Evolutionary conservation across 2,797 vertebrate species (phyloP).

Genomic region (Artibeus lituratus): DNA sequence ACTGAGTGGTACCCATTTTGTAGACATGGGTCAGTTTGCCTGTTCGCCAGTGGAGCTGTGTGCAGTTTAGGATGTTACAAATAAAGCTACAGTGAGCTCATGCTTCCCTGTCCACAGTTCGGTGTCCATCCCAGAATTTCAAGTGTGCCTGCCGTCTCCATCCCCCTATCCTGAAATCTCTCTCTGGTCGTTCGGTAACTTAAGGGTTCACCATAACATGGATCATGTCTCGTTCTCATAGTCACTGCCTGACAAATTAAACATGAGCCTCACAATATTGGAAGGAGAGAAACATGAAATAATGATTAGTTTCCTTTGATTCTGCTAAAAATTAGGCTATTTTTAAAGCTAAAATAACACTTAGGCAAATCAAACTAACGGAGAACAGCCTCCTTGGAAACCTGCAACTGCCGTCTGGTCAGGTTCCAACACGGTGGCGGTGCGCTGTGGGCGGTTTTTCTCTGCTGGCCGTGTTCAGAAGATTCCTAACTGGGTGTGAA

Average conservation of each 20-base stretch:
- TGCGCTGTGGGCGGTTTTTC: too few relatives aligned
- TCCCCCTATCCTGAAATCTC: background rate
- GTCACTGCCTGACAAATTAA: background rate
- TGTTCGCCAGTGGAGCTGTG: too few relatives aligned
- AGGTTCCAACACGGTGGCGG: too few relatives aligned
- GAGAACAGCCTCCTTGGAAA: background rate
- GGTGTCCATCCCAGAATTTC: background rate
- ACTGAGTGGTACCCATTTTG: rapidly evolving
- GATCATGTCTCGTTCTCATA: background rate
- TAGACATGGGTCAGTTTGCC: background rate
- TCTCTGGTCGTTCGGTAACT: too few relatives aligned
- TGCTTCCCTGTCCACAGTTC: background rate
- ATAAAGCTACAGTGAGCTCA: background rate
- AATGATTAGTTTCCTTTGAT: background rate
- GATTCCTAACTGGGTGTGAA: background rate
- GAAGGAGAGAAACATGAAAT: background rate
- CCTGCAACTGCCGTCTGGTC: background rate
- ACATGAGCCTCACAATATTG: background rate
- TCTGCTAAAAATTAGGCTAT: background rate
- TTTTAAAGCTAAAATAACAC: background rate
- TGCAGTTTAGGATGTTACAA: background rate
- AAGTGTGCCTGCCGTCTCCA: background rate
- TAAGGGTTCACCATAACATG: background rate
- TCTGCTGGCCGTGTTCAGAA: background rate
- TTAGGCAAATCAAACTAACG: background rate